A percentile compares a stretch with the other conserved stretches of the same genome.
These are phyloP conservation scores for Euphonia xanthogaster DNA, from an alignment of 2,797 vertebrate genomes.

Conservation along the genomic window DNA sequence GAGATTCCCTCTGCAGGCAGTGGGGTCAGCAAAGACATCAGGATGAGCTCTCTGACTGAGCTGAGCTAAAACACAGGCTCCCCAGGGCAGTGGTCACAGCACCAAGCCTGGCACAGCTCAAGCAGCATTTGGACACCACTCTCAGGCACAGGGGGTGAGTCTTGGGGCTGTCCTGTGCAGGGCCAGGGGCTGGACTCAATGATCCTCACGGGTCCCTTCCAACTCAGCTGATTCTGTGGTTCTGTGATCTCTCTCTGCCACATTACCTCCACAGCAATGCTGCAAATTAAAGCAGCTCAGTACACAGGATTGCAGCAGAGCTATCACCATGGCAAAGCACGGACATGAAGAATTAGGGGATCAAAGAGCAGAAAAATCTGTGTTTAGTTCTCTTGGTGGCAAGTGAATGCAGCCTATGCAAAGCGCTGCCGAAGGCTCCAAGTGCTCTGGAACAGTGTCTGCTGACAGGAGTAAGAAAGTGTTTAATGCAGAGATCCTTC, in stretches of 20 bases:
- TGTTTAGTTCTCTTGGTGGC: not conserved
- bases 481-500: not conserved
- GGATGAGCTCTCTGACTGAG: not conserved
- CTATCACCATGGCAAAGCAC: not conserved
- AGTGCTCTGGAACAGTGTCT: not conserved
- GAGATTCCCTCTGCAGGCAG: not conserved
- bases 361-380: not conserved
- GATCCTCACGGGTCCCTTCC: not conserved
- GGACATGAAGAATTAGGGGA: not conserved
- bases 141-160: not conserved
- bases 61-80: not conserved
- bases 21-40: accelerated
- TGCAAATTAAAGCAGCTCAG: not conserved
- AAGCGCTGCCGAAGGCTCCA: not conserved
- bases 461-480: not conserved
- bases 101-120: not conserved
- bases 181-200: accelerated
- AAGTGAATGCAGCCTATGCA: accelerated
- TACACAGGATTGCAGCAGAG: not conserved
- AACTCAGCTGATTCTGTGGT: not conserved
- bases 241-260: not conserved
- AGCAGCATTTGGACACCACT: not conserved
- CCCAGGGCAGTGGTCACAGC: not conserved
- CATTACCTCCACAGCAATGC: not conserved
- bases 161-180: not conserved